These are phyloP conservation scores for Danio kyathit DNA, from an alignment of 2,797 vertebrate species.

Conservation along the genomic window DNA sequence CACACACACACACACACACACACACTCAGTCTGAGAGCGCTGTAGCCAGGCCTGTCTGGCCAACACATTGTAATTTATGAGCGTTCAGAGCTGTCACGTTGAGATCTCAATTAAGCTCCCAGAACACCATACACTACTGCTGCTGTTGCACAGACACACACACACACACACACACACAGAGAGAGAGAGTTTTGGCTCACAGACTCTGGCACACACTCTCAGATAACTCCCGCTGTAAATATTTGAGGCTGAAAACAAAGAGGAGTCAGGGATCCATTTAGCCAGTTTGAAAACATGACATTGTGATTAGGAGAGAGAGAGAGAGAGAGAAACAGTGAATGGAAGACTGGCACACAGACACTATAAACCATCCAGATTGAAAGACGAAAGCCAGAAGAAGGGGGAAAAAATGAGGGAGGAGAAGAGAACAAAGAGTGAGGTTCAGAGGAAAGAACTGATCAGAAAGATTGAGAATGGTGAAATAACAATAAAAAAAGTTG, in stretches of 20 bases:
- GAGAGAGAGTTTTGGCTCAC: constrained; percentile 47
- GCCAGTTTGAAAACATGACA: constrained; percentile 77
- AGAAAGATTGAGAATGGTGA: constrained; percentile 3
- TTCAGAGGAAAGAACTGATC: constrained; percentile 11
- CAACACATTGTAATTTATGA: constrained; percentile 81
- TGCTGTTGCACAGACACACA: constrained; percentile 55
- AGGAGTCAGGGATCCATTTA: constrained; percentile 73
- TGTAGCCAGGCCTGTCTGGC: constrained; percentile 72
- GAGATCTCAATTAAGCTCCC: constrained; percentile 83
- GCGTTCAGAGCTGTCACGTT: constrained; percentile 77
- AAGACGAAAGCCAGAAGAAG: constrained; percentile 21
- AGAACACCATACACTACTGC: constrained; percentile 46
- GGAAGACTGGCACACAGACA: constrained; percentile 27
- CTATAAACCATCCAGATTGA: constrained; percentile 22
- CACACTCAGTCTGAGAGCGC: constrained; percentile 59
- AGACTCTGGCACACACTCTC: constrained; percentile 59
- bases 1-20: no score
- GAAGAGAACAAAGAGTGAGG: not conserved
- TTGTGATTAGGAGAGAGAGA: constrained; percentile 72
- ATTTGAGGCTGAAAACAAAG: constrained; percentile 80
- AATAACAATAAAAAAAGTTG: not conserved
- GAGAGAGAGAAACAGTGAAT: constrained; percentile 2
- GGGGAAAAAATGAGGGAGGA: not conserved
- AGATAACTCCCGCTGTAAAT: constrained; percentile 79
- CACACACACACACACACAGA: constrained; percentile 44